Base-by-base conservation (phyloP, 2,888 invertebrate species). In the Phengaris alcon region DNA sequence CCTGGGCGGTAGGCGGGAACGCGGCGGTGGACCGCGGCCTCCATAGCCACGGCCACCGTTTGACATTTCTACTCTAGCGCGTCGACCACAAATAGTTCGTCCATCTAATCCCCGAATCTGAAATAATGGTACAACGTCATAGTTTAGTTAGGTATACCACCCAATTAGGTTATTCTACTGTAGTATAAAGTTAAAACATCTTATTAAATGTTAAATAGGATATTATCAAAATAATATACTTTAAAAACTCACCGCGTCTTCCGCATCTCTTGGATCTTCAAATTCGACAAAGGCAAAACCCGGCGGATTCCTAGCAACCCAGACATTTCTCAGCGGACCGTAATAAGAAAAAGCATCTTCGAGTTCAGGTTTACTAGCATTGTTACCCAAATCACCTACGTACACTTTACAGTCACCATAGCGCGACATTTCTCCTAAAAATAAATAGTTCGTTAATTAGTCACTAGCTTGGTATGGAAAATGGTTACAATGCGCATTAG, bases 291-390 rank as follows among this genome's bases (percentile, higher is more conserved):
- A 98, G 8, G 98, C 98, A 90, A 98, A 98, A 75, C 98, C 99
- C 76, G 99, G 98, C 13, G 98, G 98, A 88, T 99, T 98, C 81
- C 98, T 95, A 0, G 99, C 99, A n/a, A 99, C 98, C 99, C 99
- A 99, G 70, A 99, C 98, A 92, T 98, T 98, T 83, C 97, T 95
- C 82, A 99, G 91, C 0, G 97, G 97, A 12, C 99, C 99, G 86
- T 98, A 99, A 83, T 98, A 97, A 77, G 97, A 96, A 91, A 99
- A 99, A 15, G 97, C 97, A 87, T 98, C 97, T 92, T 99, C 98
- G 76, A 98, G 94, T 90, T 98, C 98, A 83, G 98, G 97, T 91
- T 98, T 98, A 77, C 98, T 97, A 54, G 98, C 98, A 83, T 95
- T 96, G 84, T 96, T 96, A 72, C 98, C 98, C 85, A 99, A 94